A percentile compares a stretch with the other conserved stretches of the same genome.
These are phyloP conservation scores for Cancer borealis DNA, from an alignment of 2,888 invertebrate genomes.

Conservation along the genomic window DNA sequence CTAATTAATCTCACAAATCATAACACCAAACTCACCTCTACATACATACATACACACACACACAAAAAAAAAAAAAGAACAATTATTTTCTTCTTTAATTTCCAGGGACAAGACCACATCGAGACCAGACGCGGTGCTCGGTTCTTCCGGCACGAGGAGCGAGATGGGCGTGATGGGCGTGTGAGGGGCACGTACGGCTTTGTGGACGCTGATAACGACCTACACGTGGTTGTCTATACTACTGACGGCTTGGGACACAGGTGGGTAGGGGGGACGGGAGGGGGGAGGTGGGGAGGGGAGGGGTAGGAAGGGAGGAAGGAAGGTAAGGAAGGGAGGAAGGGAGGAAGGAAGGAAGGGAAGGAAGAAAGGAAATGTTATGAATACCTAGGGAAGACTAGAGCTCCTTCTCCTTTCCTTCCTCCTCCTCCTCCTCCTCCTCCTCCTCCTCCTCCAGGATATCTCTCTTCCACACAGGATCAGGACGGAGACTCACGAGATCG, in stretches of 20 bases:
- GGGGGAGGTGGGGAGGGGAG: neutral
- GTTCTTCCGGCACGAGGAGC: constrained; percentile 75
- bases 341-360: neutral
- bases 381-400: no score
- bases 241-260: constrained; percentile 70
- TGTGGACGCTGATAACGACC: constrained; percentile 72
- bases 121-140: constrained; percentile 54
- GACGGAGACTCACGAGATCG: constrained; percentile 75
- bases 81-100: neutral
- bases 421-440: neutral
- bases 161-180: constrained; percentile 64
- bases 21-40: no score
- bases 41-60: no score
- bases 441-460: neutral
- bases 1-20: no score
- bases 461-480: constrained; percentile 55
- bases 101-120: neutral
- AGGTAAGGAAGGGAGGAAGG: neutral
- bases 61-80: neutral
- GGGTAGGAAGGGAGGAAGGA: neutral
- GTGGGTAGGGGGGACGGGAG: constrained; percentile 42
- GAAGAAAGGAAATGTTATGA: neutral
- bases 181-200: constrained; percentile 74
- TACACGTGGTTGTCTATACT: constrained; percentile 73
- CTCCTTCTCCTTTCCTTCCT: neutral